Base-by-base conservation (phyloP, 2,888 invertebrate species). In the Steinernema hermaphroditum region DNA sequence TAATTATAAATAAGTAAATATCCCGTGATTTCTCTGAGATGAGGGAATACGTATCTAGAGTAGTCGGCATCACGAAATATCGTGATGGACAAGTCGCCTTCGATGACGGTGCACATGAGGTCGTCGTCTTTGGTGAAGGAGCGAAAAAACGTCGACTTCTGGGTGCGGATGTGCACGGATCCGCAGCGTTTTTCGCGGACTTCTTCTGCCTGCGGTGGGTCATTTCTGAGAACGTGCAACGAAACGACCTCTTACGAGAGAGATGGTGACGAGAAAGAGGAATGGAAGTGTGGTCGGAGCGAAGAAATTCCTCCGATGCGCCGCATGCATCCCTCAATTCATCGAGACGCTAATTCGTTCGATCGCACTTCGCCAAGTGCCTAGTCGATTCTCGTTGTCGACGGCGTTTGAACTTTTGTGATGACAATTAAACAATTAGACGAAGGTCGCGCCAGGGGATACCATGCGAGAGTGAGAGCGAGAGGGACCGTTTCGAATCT, bases 21-120 rank as follows among this genome's bases (percentile, higher is more conserved):
- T 85, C 92, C 94, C 34, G 95, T 96, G 87, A 96, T 93, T 90
- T 96, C 96, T 73, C 91, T 90, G 72, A 96, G 90, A 77, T 92
- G 90, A 0, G 95, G 94, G 88, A 94, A 95, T 80, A 90, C 90
- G 75, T 92, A 89, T 85, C 91, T 91, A 83, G 95, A 93, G 86
- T 92, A 92, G 73, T 68, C 44, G 37, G 90, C 87, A 77, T 88
- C 86, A 4, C 74, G 34, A 49, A 72, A 72, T 86, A 94, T 92
- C 77, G 96, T 90, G 49, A 96, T 93, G 85, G 92, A 92, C 75
- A 97, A 91, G 86, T 92, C 92, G 69, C 96, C 96, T 89, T 97
- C 96, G 85, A 97, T 92, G 75, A 96, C 92, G 70, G 92, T 92
- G 87, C 96, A 97, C 92, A 92, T 72, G 89, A 88, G 84, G 94